These are phyloP conservation scores for Glaucomys volans DNA, from an alignment of 2,113 vertebrate species.

Conservation along the genomic window DNA sequence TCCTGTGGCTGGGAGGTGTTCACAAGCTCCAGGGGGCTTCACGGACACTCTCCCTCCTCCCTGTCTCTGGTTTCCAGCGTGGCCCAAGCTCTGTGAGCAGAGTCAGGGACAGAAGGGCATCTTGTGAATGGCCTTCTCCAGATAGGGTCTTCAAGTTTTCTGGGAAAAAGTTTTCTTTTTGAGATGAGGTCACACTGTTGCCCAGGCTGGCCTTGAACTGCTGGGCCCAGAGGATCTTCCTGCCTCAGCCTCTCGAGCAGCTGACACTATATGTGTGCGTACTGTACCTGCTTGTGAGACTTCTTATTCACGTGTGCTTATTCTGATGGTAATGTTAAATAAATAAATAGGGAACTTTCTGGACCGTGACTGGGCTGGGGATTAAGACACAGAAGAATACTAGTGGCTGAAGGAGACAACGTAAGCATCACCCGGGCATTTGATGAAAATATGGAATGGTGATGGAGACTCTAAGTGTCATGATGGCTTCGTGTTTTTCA, in stretches of 20 bases:
- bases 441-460: neutral
- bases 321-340: neutral
- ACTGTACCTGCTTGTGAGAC: too few relatives aligned
- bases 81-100: neutral
- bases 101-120: neutral
- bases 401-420: neutral
- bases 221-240: too few relatives aligned
- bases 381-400: neutral
- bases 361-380: neutral
- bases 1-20: neutral
- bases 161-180: neutral
- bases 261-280: too few relatives aligned
- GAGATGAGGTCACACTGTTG: neutral
- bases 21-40: too few relatives aligned
- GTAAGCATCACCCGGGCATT: neutral
- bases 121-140: neutral
- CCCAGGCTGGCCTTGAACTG: neutral
- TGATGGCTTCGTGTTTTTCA: too few relatives aligned
- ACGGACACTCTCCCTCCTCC: neutral
- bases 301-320: neutral
- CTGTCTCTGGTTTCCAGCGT: neutral
- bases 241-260: too few relatives aligned
- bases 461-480: too few relatives aligned
- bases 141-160: too few relatives aligned
- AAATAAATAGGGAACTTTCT: neutral